Evolutionary conservation across 2,888 invertebrate species (phyloP).

Genomic region (Beris chalybata): DNA sequence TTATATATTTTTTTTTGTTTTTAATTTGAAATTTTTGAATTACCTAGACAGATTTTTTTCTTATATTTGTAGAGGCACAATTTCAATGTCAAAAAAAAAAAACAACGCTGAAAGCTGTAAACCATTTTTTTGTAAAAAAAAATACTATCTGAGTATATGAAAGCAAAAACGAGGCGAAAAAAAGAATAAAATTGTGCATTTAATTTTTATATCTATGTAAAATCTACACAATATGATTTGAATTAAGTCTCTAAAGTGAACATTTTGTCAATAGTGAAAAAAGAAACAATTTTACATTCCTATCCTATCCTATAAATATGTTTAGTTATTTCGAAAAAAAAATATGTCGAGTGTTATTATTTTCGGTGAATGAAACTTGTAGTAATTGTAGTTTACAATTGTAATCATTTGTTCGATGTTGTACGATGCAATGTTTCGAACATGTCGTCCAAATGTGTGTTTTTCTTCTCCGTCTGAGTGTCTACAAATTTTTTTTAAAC

Average conservation of each 20-base stretch:
- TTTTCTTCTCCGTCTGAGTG: too few species aligned
- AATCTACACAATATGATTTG: constrained; percentile 15
- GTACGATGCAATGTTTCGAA: too few species aligned
- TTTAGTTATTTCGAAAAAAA: too few species aligned
- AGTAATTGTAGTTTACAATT: too few species aligned
- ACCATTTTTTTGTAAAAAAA: too few species aligned
- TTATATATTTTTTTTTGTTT: constrained; percentile 6
- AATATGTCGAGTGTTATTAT: too few species aligned
- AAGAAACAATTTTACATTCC: constrained; percentile 28
- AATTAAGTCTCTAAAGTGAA: constrained; percentile 11
- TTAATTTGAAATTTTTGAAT: neutral
- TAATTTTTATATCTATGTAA: constrained; percentile 6
- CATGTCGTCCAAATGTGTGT: too few species aligned
- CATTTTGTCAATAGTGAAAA: constrained; percentile 18
- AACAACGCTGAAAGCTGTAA: too few species aligned
- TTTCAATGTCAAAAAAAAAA: too few species aligned
- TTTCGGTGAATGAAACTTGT: too few species aligned
- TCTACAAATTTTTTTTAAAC: too few species aligned
- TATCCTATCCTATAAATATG: constrained; percentile 15
- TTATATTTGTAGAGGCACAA: constrained; percentile 2
- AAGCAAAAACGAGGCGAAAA: neutral
- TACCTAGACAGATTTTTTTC: constrained; percentile 6
- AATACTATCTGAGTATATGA: neutral
- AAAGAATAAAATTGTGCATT: constrained; percentile 8
- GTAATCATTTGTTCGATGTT: too few species aligned